Evolutionary conservation across 1,140 invertebrate species (phyloP), one percentile per base, ranked within the genome.

Genomic region (Cephus cinctus): DNA sequence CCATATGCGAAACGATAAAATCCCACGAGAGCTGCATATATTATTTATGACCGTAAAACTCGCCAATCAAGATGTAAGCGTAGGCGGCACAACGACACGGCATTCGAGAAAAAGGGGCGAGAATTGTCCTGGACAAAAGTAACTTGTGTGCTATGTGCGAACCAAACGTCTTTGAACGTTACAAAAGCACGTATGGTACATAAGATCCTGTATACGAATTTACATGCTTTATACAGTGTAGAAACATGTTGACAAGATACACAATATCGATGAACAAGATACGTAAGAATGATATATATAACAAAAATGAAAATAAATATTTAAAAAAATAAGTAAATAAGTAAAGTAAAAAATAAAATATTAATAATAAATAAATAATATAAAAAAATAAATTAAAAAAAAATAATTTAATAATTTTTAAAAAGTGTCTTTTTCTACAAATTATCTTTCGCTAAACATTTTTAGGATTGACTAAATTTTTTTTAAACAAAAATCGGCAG

Each of bases 11-110:
- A 52, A 41, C 51, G 54, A 55, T 53, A 57, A 59, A 64, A 56
- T 63, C 61, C 54, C 57, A 47, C 48, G 56, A 63, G 64, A n/a
- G n/a, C n/a, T 59, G 47, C 52, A 35, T 49, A 55, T 54, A 67
- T 67, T 62, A 65, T 68, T 68, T 68, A 68, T 54, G 59, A 63
- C 49, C 34, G 43, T 46, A 50, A 46, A 48, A 56, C 46, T 52
- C 48, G 56, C 54, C 58, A 65, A 65, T 65, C 63, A 65, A 68
- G 63, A 62, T 65, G 60, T 62, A 60, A 58, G 63, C 54, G 65
- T 63, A 54, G 59, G 64, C 56, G 62, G 52, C 14, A 47, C 51
- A 35, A 54, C 32, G 50, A 56, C 50, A 57, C 39, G 49, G 40
- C 22, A 25, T 56, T 45, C n/a, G 31, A 11, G 25, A 27, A 51